Percentiles rank a stretch among this genome's conserved stretches.
phyloP scores from a whole-genome alignment of 2,888 invertebrate genomes.

The Rutpela maculata region DNA sequence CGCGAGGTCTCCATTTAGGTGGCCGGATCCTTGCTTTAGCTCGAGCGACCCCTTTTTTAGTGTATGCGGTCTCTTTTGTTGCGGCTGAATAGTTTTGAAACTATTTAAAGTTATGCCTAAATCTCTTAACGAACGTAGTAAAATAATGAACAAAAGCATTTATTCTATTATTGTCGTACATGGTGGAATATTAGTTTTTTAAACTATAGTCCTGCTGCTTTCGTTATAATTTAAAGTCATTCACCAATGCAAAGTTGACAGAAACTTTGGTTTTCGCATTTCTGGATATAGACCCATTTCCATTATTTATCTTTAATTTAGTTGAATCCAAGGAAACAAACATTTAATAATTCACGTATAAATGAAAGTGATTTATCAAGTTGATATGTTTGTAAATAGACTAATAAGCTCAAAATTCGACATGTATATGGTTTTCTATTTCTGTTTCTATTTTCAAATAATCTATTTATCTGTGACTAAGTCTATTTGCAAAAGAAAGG shows the following conservation, averaged over 20 bases:
- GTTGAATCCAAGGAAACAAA: no score
- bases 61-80: conserved; percentile 4
- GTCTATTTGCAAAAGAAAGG: no score
- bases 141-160: not conserved
- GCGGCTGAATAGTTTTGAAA: conserved; percentile 16
- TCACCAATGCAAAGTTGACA: not conserved
- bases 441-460: no score
- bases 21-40: not conserved
- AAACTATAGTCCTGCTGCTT: not conserved
- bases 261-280: not conserved
- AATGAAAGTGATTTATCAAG: no score
- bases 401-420: no score
- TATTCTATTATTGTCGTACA: not conserved
- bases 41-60: conserved; percentile 18
- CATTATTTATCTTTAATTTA: no score
- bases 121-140: not conserved
- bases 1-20: conserved; percentile 53
- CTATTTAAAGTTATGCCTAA: not conserved
- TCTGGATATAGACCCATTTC: no score
- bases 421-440: no score
- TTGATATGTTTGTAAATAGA: no score
- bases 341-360: no score
- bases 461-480: no score
- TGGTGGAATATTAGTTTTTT: not conserved
- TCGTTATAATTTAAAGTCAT: not conserved